Evolutionary conservation across 2,888 invertebrate genomes (phyloP).

Genomic region (Netelia virgata): DNA sequence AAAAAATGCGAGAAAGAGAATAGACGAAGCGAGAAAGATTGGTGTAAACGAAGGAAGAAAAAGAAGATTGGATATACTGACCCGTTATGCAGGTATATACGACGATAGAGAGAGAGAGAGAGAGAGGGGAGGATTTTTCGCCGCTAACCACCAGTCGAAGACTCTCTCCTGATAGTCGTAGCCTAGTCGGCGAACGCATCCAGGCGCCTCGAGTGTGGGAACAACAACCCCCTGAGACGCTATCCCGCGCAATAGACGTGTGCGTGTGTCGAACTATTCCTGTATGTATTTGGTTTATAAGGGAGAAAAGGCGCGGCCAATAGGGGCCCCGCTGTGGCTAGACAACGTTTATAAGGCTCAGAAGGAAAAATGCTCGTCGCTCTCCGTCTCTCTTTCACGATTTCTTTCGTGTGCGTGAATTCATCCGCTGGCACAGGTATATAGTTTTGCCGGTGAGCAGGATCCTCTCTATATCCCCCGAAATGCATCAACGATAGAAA

Average conservation of each 20-base stretch:
- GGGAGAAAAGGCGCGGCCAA: constrained; percentile 62
- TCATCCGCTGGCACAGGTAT: constrained; percentile 52
- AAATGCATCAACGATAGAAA: constrained; percentile 17
- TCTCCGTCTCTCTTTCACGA: constrained; percentile 11
- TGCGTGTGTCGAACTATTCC: constrained; percentile 21
- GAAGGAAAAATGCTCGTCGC: constrained; percentile 37
- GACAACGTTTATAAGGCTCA: constrained; percentile 55
- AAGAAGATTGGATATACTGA: constrained; percentile 60
- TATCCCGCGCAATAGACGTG: constrained; percentile 47
- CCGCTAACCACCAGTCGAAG: constrained; percentile 60
- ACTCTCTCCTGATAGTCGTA: constrained; percentile 35
- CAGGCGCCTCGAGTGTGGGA: constrained; percentile 67
- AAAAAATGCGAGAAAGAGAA: constrained; percentile 3
- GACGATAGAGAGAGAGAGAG: constrained; percentile 15
- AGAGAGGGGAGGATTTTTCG: constrained; percentile 57
- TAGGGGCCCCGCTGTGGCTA: constrained; percentile 53
- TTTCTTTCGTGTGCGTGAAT: constrained; percentile 42
- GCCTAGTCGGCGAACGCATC: constrained; percentile 48
- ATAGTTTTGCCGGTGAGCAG: constrained; percentile 33
- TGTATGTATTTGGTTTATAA: constrained; percentile 56
- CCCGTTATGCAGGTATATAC: constrained; percentile 65
- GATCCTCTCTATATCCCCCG: constrained; percentile 20
- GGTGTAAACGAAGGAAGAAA: constrained; percentile 36
- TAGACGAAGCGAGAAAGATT: constrained; percentile 24
- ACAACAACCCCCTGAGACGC: constrained; percentile 60